Base-by-base conservation (phyloP, 2,888 invertebrate species). In the Buathra laborator region DNA sequence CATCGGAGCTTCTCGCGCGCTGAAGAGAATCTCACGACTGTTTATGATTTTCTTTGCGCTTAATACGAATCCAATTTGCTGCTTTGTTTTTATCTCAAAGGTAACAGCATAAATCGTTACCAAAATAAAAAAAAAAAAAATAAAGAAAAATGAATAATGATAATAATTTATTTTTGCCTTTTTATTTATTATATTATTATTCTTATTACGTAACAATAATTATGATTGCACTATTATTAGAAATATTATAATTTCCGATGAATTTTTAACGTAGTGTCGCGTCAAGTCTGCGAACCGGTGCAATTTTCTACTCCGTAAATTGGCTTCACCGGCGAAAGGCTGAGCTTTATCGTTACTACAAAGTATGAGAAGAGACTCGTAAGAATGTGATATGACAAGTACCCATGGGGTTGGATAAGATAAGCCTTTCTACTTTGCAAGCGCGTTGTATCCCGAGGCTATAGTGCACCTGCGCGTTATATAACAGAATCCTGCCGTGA, bases 351-450 rank as follows among this genome's bases (percentile, higher is more conserved):
- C 48, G 51, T 75, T 62, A 19, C 19, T 56, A 77, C 51, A 64
- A 81, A 76, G 37, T 19, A 64, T 44, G 56, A 56, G 86, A 67
- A 53, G 56, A 44, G 56, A 44, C 48, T 81, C 71, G 67, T 71
- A 78, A 77, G 76, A 74, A 77, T 83, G 53, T 72, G 74, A 82
- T 64, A 83, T 81, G 85, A 86, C 85, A 85, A 86, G 86, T 83
- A 68, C 80, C 76, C 83, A 16, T 79, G 81, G 83, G 82, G 71
- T 78, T 87, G 5, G 90, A 90, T 89, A 90, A 90, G 90, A 88
- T 86, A 88, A 89, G 87, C 86, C 86, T 87, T 9, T 88, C 86
- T 83, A 86, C 87, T 88, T 86, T 86, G 85, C 85, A 87, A 87
- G 87, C 74, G 87, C 74, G 87, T 64, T 80, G 76, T 76, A 80